Percentiles rank a stretch among this genome's conserved stretches.
Conservation (phyloP, 2,888 invertebrate genomes). For the Drosophila kuntzei region DNA sequence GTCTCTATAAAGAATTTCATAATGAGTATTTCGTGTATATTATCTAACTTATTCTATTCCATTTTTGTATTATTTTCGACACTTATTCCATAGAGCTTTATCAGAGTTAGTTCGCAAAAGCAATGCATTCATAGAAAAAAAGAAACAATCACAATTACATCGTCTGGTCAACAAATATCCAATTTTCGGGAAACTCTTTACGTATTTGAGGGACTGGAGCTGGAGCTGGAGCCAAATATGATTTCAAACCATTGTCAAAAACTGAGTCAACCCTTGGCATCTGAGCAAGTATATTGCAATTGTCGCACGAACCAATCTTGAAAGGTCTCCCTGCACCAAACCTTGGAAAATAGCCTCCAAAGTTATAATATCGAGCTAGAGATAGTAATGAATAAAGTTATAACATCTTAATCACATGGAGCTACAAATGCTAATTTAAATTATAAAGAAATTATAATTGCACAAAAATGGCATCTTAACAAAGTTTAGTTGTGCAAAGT, state of each 20-base stretch:
- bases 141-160: slow-evolving; percentile 4
- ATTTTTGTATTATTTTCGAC: slow-evolving; percentile 2
- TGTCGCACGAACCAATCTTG: no score
- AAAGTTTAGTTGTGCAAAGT: not conserved
- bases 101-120: slow-evolving; percentile 4
- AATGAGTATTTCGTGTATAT: not conserved
- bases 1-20: no score
- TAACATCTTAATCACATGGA: not conserved
- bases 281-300: no score
- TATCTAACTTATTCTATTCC: not conserved
- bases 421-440: not conserved
- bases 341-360: no score
- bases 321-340: not conserved
- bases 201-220: slow-evolving; percentile 2
- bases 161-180: slow-evolving; percentile 1
- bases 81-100: slow-evolving; percentile 9
- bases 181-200: slow-evolving; percentile 17
- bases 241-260: no score
- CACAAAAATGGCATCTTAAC: no score
- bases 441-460: not conserved
- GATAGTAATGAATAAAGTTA: not conserved
- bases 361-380: not conserved
- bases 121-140: not conserved
- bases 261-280: no score
- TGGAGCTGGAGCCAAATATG: not conserved